Evolutionary conservation across 2,888 invertebrate species (phyloP).

Genomic region (Paralinhomoeus sp.): DNA sequence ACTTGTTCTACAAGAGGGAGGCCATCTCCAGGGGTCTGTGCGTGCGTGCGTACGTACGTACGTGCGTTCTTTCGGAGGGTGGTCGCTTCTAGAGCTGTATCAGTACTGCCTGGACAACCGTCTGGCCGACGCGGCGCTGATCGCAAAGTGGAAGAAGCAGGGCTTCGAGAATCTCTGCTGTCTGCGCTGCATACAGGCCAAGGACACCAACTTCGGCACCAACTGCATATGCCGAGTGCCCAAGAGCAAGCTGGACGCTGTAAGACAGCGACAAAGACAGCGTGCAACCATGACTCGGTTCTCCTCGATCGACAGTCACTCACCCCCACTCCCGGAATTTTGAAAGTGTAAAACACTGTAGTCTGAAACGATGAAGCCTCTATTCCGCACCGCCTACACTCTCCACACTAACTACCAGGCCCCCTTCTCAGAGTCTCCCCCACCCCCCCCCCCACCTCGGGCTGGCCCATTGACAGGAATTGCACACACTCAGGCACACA

Average conservation of each 20-base stretch:
- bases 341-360: too few species aligned
- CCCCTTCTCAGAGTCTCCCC: too few species aligned
- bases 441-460: too few species aligned
- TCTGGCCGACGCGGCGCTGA: slow-evolving; percentile 83
- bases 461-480: not conserved
- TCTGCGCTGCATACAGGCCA: slow-evolving; percentile 80
- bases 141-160: slow-evolving; percentile 96
- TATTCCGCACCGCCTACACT: too few species aligned
- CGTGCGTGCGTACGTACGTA: not conserved
- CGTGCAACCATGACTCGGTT: too few species aligned
- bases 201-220: slow-evolving; percentile 95
- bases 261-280: too few species aligned
- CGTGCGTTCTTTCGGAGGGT: not conserved
- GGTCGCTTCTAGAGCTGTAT: slow-evolving; percentile 36
- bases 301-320: too few species aligned
- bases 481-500: not conserved
- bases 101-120: slow-evolving; percentile 84
- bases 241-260: slow-evolving; percentile 88
- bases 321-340: too few species aligned
- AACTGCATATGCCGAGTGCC: slow-evolving; percentile 97
- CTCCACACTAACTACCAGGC: too few species aligned
- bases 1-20: slow-evolving; percentile 77
- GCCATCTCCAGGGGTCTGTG: slow-evolving; percentile 53
- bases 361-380: too few species aligned
- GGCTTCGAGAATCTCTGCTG: slow-evolving; percentile 97